These are phyloP conservation scores for Drosophila triauraria DNA, from an alignment of 1,140 invertebrate genomes.

Conservation along the genomic window DNA sequence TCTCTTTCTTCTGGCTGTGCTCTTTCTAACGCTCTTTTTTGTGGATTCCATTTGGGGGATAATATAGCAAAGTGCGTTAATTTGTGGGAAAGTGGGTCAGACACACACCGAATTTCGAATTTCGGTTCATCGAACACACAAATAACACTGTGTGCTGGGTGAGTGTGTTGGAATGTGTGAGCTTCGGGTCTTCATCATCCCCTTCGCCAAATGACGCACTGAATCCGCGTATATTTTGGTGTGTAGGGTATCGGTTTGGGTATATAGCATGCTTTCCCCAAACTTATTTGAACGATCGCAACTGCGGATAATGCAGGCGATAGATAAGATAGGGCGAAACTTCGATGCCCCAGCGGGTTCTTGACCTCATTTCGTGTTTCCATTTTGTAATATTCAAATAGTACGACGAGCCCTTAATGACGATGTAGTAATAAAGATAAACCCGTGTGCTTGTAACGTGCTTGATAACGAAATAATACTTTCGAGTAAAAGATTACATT, in stretches of 20 bases:
- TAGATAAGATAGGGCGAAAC: constrained; percentile 38
- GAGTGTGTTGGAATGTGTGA: constrained; percentile 27
- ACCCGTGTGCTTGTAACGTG: background rate
- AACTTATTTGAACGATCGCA: constrained; percentile 30
- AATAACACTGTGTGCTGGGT: constrained; percentile 53
- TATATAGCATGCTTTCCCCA: background rate
- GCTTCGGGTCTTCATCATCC: background rate
- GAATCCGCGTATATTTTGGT: constrained; percentile 19
- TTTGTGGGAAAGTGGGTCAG: constrained; percentile 76
- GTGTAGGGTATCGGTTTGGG: constrained; percentile 26
- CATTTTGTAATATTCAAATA: constrained; percentile 44
- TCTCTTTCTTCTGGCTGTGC: constrained; percentile 12
- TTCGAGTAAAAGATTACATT: background rate
- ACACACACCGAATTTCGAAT: constrained; percentile 53
- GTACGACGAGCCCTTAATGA: constrained; percentile 9
- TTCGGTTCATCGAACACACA: constrained; percentile 83
- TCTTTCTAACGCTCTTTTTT: constrained; percentile 46
- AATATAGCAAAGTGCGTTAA: constrained; percentile 68
- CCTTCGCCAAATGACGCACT: constrained; percentile 47
- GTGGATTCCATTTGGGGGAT: constrained; percentile 79
- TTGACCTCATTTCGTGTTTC: constrained; percentile 32
- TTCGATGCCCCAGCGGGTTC: constrained; percentile 20
- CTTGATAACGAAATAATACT: constrained; percentile 12
- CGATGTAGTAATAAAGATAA: constrained; percentile 36
- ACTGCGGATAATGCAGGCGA: constrained; percentile 28